Conservation (phyloP, 2,888 invertebrate species). For the Hoplodrina ambigua region DNA sequence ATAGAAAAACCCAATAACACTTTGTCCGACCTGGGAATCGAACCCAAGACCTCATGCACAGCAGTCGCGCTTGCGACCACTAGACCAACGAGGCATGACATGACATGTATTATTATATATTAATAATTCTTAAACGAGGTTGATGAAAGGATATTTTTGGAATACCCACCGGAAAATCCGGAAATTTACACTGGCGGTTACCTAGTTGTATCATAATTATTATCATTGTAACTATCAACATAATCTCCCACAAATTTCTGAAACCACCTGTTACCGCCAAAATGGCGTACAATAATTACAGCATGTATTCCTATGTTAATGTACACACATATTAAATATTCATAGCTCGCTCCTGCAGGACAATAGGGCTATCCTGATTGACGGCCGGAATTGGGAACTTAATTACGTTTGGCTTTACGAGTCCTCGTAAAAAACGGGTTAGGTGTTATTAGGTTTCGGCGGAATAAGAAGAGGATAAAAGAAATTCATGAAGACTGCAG, state of each 20-base stretch:
- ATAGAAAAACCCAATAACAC: too few relatives aligned
- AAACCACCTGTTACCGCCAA: constrained; percentile 22
- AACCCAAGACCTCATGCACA: too few relatives aligned
- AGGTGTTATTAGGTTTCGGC: constrained; percentile 37
- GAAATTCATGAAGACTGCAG: constrained; percentile 10
- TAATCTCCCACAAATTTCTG: neutral
- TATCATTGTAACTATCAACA: neutral
- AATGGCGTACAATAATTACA: constrained; percentile 22
- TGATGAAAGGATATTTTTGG: too few relatives aligned
- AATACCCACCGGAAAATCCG: too few relatives aligned
- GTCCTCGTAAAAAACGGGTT: constrained; percentile 59
- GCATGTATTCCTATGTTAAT: constrained; percentile 36
- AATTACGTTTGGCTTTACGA: constrained; percentile 61
- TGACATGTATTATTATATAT: too few relatives aligned
- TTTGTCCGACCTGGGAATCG: too few relatives aligned
- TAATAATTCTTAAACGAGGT: too few relatives aligned
- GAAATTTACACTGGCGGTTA: too few relatives aligned
- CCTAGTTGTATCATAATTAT: too few relatives aligned
- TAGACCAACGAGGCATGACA: too few relatives aligned
- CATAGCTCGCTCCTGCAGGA: constrained; percentile 35
- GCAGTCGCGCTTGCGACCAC: too few relatives aligned
- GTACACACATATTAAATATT: constrained; percentile 48
- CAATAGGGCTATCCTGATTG: constrained; percentile 36
- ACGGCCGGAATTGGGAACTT: constrained; percentile 54
- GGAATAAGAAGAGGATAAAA: constrained; percentile 27